Evolutionary conservation across 2,797 vertebrate species (phyloP), one percentile per base, ranked within the genome.

Genomic region (Syndactyla subalaris): DNA sequence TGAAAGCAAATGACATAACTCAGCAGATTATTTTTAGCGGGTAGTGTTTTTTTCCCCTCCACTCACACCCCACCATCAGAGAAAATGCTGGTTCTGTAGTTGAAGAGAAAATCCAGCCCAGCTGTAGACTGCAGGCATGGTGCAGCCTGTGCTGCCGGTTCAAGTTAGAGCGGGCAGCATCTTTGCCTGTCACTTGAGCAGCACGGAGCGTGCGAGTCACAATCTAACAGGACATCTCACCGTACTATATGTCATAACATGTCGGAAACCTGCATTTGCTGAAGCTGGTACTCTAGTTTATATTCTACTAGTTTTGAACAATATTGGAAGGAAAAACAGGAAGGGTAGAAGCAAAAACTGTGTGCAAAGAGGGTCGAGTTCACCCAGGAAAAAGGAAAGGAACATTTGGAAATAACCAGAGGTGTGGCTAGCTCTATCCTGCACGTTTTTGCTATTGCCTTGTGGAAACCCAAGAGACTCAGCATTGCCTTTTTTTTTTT

Each of bases 401-500:
- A 70, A 46, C 36, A 11, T 66, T 71, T 68, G 51, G 29, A 55
- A 57, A 89, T 86, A 70, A 46, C 12, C 77, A 86, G 89, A 96
- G 93, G 84, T 91, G 95, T 96, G 93, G 94, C 85, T 79, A 38
- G 61, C 81, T 77, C 66, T 48, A 7, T 49, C 73, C 77, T 90
- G 76, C 91, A 76, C 52, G 39, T 88, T 92, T 86, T 87, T 38
- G 1, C 62, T 76, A 23, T 72, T 93, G 63, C 70, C 21, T 54
- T 89, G 38, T 76, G 75, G 91, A 89, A 92, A 54, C 58, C 72
- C 57, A 8, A 13, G 84, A 58, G 78, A 59, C 29, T 85, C 48
- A 32, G 74, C 29, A 10, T 38, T 49, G 49, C 18, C 23, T 39
- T 38, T 38, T 29, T 46, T 39, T 72, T 36, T 36, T n/a, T 21